These are phyloP conservation scores for Cercocebus atys DNA, from an alignment of 2,113 vertebrate species.

Conservation along the genomic window DNA sequence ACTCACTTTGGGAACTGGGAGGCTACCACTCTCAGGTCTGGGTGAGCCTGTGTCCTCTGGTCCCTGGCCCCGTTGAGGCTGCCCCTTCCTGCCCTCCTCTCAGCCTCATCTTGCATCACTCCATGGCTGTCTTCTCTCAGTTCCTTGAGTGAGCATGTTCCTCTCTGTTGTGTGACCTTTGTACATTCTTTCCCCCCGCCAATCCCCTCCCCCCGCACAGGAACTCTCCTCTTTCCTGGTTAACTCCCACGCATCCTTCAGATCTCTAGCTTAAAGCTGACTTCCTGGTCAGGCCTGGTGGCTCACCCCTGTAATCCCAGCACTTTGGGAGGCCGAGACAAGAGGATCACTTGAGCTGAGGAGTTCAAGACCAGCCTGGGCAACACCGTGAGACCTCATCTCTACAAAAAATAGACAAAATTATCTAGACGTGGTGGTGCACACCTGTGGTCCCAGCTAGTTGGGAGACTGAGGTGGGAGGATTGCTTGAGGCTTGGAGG, in stretches of 20 bases:
- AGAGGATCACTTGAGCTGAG: no score
- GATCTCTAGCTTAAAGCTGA: neutral
- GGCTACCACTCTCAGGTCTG: neutral
- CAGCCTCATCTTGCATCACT: neutral
- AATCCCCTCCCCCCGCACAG: accelerated
- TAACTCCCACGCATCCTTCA: neutral
- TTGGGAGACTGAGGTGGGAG: no score
- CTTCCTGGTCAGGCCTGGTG: neutral
- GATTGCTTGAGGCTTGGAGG: no score
- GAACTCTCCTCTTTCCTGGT: neutral
- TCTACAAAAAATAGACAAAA: no score
- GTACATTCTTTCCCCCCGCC: neutral
- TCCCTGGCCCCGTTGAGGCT: neutral
- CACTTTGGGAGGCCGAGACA: no score
- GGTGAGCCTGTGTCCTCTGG: neutral
- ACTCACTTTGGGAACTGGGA: neutral
- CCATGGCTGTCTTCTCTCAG: neutral
- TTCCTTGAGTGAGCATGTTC: neutral
- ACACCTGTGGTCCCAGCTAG: no score
- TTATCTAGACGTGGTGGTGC: no score
- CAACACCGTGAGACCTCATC: no score
- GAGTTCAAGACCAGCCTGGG: no score
- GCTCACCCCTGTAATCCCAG: no score
- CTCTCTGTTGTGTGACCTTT: neutral
- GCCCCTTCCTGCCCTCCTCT: neutral